A percentile compares a stretch with the other conserved stretches of the same genome.
Evolutionary conservation across 2,888 invertebrate genomes (phyloP).

Genomic region (Acanthosepion pharaonis): DNA sequence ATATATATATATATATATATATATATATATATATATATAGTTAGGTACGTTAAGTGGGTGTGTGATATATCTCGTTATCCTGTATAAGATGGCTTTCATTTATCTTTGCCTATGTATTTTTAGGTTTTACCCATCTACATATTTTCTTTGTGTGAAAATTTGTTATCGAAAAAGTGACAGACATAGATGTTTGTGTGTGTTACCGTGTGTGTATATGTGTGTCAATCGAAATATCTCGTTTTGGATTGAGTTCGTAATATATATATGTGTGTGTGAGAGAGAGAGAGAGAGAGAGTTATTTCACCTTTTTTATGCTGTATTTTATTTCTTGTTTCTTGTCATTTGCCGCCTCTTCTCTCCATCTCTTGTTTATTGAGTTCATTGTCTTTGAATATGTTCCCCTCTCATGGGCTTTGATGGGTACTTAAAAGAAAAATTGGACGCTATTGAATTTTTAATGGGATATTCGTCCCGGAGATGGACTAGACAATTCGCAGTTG

Average conservation of each 20-base stretch:
- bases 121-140: too few species aligned
- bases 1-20: too few species aligned
- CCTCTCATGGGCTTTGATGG: not conserved
- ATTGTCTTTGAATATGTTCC: conserved; percentile 4
- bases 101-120: too few species aligned
- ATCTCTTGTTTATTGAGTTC: not conserved
- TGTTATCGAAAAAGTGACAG: too few species aligned
- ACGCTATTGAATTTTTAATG: not conserved
- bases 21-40: too few species aligned
- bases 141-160: too few species aligned
- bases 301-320: not conserved
- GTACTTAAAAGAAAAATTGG: not conserved
- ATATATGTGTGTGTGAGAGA: not conserved
- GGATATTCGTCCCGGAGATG: not conserved
- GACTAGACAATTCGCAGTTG: not conserved
- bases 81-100: too few species aligned
- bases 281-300: not conserved
- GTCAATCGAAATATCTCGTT: not conserved
- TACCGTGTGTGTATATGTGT: not conserved
- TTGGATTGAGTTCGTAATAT: not conserved
- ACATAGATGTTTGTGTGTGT: too few species aligned
- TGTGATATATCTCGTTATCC: too few species aligned
- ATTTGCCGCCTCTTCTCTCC: not conserved
- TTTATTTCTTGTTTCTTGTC: not conserved
- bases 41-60: too few species aligned